A percentile compares a stretch with the other conserved stretches of the same genome.
phyloP scores from a whole-genome alignment of 2,888 invertebrate species.

The Rhamnusium bicolor region DNA sequence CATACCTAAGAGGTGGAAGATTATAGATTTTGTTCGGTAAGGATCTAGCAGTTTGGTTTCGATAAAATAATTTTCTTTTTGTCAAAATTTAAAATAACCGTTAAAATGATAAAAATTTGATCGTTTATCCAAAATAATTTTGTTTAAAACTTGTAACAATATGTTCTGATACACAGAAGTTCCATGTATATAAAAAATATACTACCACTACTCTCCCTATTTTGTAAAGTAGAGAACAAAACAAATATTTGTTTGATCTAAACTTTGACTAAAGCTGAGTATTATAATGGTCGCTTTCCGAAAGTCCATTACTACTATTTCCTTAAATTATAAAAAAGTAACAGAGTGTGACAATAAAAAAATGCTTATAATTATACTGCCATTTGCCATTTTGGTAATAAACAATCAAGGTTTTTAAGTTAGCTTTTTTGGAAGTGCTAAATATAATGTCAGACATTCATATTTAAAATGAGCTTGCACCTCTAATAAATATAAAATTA shows the following conservation, averaged over 20 bases:
- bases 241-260: not conserved
- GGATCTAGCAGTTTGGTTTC: not conserved
- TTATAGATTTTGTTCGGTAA: not conserved
- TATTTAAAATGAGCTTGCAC: constrained; percentile 5
- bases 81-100: not conserved
- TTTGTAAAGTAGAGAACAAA: not conserved
- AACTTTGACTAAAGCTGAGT: not conserved
- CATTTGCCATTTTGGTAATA: not conserved
- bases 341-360: not conserved
- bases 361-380: not conserved
- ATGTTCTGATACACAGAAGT: too few relatives aligned
- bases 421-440: not conserved
- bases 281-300: not conserved
- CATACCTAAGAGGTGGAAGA: constrained; percentile 6
- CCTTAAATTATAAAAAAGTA: not conserved
- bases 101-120: not conserved
- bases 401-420: not conserved
- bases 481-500: constrained; percentile 6
- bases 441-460: not conserved
- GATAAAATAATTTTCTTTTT: not conserved
- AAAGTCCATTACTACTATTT: not conserved
- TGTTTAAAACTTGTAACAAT: too few relatives aligned
- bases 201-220: not conserved
- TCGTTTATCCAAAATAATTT: not conserved
- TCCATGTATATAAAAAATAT: not conserved